Base-by-base conservation (phyloP, 2,113 vertebrate species). In the Oreochromis spilurus region DNA sequence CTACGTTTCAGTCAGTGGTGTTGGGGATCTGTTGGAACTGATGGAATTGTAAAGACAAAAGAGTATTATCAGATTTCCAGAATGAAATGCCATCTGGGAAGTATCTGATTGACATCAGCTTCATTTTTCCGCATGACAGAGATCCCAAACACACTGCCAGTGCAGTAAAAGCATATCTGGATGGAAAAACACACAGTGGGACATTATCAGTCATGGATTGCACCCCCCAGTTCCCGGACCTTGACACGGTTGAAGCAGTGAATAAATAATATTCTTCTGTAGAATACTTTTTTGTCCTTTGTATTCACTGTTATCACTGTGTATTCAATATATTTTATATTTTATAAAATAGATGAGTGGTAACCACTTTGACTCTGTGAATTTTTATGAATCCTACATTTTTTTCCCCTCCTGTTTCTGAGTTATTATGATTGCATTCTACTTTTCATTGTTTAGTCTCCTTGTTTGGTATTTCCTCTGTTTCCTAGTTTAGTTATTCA, bases 331-430 rank as follows among this genome's bases (percentile, higher is more conserved):
- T 48, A 77, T 13, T 77, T 77, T 8, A 31, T 17, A 8, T 31
- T 31, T 50, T 31, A 31, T 31, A 26, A 31, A 77, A 17, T 0
- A 77, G 5, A 77, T 77, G 70, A 75, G 26, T 48, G 70, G 70
- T 48, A 77, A 77, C 43, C 43, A 50, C 24, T 75, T 75, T 50
- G 43, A 10, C 16, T 38, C 60, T 75, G 70, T 67, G 34, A 67
- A 0, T 38, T 1, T 67, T 67, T 67, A 21, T 67, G 11, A 38
- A 13, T 38, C 34, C 11, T 38, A 5, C 36, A 9, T 12, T 62
- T 62, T 31, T 45, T 62, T 1, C 2, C 0, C 0, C 0, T 21
- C 0, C 62, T 21, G 34, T 8, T 8, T 38, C 34, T 67, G 34
- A 67, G 62, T 38, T 67, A 8, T 67, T 38, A 21, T 0, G 6